Conservation (phyloP, 2,888 invertebrate genomes). For the Gryllus longicercus region DNA sequence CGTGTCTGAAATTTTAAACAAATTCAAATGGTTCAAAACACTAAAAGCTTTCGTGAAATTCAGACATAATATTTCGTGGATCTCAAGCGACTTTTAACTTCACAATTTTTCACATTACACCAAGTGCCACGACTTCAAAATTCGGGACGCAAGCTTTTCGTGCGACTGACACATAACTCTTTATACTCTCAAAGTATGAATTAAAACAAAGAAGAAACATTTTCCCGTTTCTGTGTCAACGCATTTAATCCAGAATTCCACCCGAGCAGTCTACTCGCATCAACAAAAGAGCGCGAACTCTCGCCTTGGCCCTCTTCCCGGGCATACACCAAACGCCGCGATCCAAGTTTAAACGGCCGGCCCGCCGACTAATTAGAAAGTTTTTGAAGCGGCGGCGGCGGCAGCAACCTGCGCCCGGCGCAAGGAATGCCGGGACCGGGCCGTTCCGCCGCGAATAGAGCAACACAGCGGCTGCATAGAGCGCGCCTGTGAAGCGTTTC, state of each 20-base stretch:
- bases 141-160: too few relatives aligned
- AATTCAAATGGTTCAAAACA: too few relatives aligned
- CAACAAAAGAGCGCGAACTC: neutral
- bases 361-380: slow-evolving; percentile 1
- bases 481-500: neutral
- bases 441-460: neutral
- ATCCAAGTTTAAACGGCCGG: neutral
- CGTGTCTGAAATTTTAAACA: too few relatives aligned
- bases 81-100: too few relatives aligned
- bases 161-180: too few relatives aligned
- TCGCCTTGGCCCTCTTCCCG: neutral
- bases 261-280: neutral
- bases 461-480: neutral
- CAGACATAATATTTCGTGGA: too few relatives aligned
- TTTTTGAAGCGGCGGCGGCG: neutral
- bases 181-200: too few relatives aligned
- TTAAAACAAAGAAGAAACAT: neutral
- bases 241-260: neutral
- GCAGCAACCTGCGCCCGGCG: neutral
- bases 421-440: neutral
- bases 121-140: too few relatives aligned
- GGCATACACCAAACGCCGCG: slow-evolving; percentile 10
- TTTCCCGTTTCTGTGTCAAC: neutral
- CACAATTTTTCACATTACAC: too few relatives aligned
- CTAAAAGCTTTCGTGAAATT: too few relatives aligned